Evolutionary conservation across 2,113 vertebrate species (phyloP), one percentile per base, ranked within the genome.

Genomic region (Suncus etruscus): DNA sequence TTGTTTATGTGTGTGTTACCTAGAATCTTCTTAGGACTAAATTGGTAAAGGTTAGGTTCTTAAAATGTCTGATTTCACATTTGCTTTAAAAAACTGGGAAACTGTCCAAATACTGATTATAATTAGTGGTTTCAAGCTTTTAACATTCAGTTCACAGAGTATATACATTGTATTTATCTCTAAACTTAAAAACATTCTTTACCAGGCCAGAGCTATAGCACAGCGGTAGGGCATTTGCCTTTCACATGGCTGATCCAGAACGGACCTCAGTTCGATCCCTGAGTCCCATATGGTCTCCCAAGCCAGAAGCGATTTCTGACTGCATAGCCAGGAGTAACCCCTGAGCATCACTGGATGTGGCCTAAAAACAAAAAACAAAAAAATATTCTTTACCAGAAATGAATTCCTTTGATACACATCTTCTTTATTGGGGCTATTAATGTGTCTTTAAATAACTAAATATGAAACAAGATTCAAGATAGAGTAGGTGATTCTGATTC

Each of bases 21-120:
- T 16, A 89, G 83, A 86, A 78, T 78, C 85, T 73, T 91, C 70
- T 87, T 80, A 86, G 16, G 48, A 73, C 25, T 90, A 68, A 72
- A 70, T 78, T 29, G 81, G 31, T 70, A 92, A 91, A 65, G 27
- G 10, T 16, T 22, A 84, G 63, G 61, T 3, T 77, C 65, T 78
- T 74, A 48, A 69, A 66, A 86, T 79, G 29, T 15, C 87, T 63
- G 20, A 83, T 79, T 91, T 82, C 73, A 73, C 66, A 85, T 54
- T 89, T 24, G 29, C 58, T 80, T 84, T 15, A 48, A 91, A 90
- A 87, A 87, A 25, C 0, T 31, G 3, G 8, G 16, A 9, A 22
- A 65, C 15, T 74, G n/a, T 92, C 74, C 50, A 66, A 88, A 32
- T n/a, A 84, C 70, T 5, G 6, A 32, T 93, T 39, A 11, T n/a